Evolutionary conservation across 2,888 invertebrate genomes (phyloP).

Genomic region (Eremobia ochroleuca): DNA sequence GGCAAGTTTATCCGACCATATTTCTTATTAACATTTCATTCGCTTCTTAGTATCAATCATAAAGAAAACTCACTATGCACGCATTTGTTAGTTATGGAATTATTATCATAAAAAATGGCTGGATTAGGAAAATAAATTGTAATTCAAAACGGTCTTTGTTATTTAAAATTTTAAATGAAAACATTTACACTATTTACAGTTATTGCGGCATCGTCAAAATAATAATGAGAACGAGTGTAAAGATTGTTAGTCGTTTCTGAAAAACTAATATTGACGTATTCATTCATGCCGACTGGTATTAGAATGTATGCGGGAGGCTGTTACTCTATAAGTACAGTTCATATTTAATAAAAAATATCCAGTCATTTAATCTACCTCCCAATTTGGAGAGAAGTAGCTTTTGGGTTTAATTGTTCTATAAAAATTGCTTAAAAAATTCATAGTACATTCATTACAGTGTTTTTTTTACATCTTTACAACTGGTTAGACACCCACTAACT

Average conservation of each 20-base stretch:
- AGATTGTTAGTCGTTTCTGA: background rate
- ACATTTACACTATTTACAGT: background rate
- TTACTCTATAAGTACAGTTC: background rate
- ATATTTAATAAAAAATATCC: slow-evolving; percentile 5
- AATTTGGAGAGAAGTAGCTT: slow-evolving; percentile 3
- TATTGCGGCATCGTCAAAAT: background rate
- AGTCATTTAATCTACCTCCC: background rate
- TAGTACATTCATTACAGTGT: slow-evolving; percentile 1
- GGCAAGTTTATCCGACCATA: slow-evolving; percentile 36
- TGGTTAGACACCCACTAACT: slow-evolving; percentile 24
- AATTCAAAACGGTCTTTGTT: background rate
- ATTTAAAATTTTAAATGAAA: background rate
- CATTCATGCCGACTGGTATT: background rate
- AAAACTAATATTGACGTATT: background rate
- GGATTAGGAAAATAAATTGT: background rate
- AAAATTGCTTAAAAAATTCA: slow-evolving; percentile 13
- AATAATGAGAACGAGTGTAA: background rate
- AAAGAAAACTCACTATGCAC: slow-evolving; percentile 1
- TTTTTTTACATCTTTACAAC: slow-evolving; percentile 15
- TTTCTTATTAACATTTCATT: slow-evolving; percentile 34
- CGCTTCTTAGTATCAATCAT: slow-evolving; percentile 21
- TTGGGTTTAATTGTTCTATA: slow-evolving; percentile 35
- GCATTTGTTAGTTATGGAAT: slow-evolving; percentile 15
- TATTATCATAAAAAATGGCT: background rate
- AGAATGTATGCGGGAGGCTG: background rate